Conservation (phyloP, 2,888 invertebrate genomes). For the Dynastes hyllus region DNA sequence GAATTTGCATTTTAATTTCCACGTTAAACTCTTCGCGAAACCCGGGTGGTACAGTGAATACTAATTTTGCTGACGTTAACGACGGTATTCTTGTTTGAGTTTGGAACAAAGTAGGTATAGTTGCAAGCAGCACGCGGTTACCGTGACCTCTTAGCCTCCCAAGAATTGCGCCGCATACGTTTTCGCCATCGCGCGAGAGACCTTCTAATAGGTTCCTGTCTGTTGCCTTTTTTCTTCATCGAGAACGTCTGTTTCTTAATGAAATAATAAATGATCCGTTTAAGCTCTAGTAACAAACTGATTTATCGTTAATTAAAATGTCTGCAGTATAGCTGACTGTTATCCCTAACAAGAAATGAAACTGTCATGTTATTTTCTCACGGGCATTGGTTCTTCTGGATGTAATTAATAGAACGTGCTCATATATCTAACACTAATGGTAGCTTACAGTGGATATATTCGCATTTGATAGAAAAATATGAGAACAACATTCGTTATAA, state of each 20-base stretch:
- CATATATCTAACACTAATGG: too few species aligned
- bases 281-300: conserved; percentile 1
- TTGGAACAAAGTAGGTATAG: conserved; percentile 18
- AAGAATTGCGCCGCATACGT: conserved; percentile 15
- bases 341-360: conserved; percentile 16
- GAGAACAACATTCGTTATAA: too few species aligned
- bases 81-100: conserved; percentile 29
- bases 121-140: not conserved
- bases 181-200: conserved; percentile 2
- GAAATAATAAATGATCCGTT: conserved; percentile 34
- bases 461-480: too few species aligned
- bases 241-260: conserved; percentile 27
- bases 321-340: not conserved
- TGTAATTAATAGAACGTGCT: not conserved
- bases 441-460: too few species aligned
- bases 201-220: conserved; percentile 13
- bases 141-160: conserved; percentile 18
- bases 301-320: conserved; percentile 40
- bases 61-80: conserved; percentile 36
- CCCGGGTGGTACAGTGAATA: conserved; percentile 28
- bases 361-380: not conserved
- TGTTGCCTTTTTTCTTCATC: conserved; percentile 15
- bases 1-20: conserved; percentile 45
- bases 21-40: conserved; percentile 30
- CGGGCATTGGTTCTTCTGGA: not conserved